Evolutionary conservation across 1,140 invertebrate species (phyloP).

Genomic region (Pygmarrhopalites habei): DNA sequence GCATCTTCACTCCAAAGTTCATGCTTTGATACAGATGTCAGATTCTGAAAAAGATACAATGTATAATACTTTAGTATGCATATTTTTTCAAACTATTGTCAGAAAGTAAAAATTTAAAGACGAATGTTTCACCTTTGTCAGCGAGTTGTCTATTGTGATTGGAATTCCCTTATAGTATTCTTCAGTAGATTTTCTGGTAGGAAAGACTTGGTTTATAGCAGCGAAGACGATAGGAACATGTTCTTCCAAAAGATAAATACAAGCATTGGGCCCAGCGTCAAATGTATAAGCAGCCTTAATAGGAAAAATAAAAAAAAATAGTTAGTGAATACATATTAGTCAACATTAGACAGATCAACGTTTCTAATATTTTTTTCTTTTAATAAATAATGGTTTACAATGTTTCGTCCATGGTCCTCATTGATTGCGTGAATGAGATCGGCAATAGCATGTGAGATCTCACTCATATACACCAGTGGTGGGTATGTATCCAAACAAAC

Average conservation of each 20-base stretch:
- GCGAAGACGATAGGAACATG: constrained; percentile 60
- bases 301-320: neutral
- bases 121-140: neutral
- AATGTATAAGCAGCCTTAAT: constrained; percentile 83
- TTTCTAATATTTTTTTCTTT: no score
- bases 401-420: constrained; percentile 51
- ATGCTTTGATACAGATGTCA: constrained; percentile 45
- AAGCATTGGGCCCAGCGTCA: constrained; percentile 96
- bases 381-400: no score
- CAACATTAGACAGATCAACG: no score
- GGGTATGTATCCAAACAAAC: constrained; percentile 90
- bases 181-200: constrained; percentile 47
- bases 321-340: no score
- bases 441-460: constrained; percentile 70
- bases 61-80: neutral
- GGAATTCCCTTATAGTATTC: constrained; percentile 55
- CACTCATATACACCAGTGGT: constrained; percentile 86
- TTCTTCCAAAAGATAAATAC: constrained; percentile 74
- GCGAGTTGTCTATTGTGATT: neutral
- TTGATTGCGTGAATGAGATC: constrained; percentile 79
- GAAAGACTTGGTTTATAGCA: constrained; percentile 64
- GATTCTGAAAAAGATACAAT: constrained; percentile 43
- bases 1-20: constrained; percentile 49
- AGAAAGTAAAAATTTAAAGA: neutral
- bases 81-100: neutral